Conservation (phyloP, 2,888 invertebrate genomes). For the Stenurella melanura region DNA sequence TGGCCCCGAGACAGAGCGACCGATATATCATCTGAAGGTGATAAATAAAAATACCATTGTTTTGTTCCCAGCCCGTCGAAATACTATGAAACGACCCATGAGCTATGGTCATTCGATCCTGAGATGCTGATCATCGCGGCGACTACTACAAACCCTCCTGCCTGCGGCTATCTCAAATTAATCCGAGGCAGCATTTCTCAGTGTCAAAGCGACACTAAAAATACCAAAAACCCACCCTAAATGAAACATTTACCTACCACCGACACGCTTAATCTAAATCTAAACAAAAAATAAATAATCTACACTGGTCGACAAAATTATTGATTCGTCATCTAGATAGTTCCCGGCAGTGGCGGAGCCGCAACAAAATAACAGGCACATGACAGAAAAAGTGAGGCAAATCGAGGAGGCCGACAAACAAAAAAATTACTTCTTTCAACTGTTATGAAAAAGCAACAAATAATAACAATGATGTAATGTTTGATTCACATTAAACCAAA, state of each 20-base stretch:
- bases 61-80: constrained; percentile 10
- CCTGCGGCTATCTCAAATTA: constrained; percentile 40
- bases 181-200: constrained; percentile 49
- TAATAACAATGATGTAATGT: too few species aligned
- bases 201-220: constrained; percentile 43
- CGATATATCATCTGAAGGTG: constrained; percentile 13
- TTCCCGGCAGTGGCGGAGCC: constrained; percentile 23
- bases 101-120: constrained; percentile 4
- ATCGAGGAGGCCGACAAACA: too few species aligned
- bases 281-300: constrained; percentile 49
- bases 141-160: background rate
- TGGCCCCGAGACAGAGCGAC: background rate
- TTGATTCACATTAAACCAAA: too few species aligned
- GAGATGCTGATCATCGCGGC: constrained; percentile 16
- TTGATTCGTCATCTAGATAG: constrained; percentile 48
- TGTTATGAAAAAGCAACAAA: too few species aligned
- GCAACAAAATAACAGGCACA: background rate
- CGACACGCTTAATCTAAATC: constrained; percentile 52
- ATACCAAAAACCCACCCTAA: constrained; percentile 48
- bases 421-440: too few species aligned
- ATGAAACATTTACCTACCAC: constrained; percentile 53
- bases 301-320: constrained; percentile 45
- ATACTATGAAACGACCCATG: constrained; percentile 19
- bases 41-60: constrained; percentile 31
- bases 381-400: too few species aligned